Base-by-base conservation (phyloP, 2,113 vertebrate species). In the Pangasianodon hypophthalmus region DNA sequence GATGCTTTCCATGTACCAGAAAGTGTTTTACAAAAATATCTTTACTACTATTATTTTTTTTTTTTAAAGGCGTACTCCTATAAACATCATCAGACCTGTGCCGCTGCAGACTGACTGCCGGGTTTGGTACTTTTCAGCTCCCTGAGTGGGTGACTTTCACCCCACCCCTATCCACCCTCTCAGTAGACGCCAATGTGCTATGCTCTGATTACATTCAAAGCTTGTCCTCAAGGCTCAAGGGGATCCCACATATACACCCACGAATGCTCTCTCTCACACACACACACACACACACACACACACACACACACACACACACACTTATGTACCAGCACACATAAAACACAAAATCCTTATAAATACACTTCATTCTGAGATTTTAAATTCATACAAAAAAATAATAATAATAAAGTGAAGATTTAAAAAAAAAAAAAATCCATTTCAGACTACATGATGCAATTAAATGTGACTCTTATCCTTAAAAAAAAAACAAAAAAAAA, bases 141-240 rank as follows among this genome's bases (percentile, higher is more conserved):
- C 0, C 18, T 62, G 88, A 73, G 64, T 79, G 73, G 75, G 9
- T 69, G 58, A 58, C 64, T 10, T 84, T 82, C 58, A 48, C 67
- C 60, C 69, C 85, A 75, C 75, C 56, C 48, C 13, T 44, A 67
- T 46, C 26, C 69, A 80, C 44, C 44, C 21, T 44, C 64, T 90
- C 79, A 29, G 50, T 80, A 60, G 73, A 87, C 56, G 48, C 87
- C 90, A 91, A 91, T 91, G 77, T 91, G 91, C 81, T 81, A 83
- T n/a, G 86, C 87, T 89, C 75, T 71, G 91, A 88, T 92, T 90
- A 87, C 91, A 93, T 90, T 85, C 85, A 64, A 83, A 88, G 54
- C 54, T 19, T 37, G 64, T 87, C 46, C 62, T 87, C n/a, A 26
- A 86, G 80, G 62, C 71, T 87, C 50, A 64, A 86, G 73, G 62